These are phyloP conservation scores for Neotoxoptera formosana DNA, from an alignment of 1,140 invertebrate species.

Conservation along the genomic window DNA sequence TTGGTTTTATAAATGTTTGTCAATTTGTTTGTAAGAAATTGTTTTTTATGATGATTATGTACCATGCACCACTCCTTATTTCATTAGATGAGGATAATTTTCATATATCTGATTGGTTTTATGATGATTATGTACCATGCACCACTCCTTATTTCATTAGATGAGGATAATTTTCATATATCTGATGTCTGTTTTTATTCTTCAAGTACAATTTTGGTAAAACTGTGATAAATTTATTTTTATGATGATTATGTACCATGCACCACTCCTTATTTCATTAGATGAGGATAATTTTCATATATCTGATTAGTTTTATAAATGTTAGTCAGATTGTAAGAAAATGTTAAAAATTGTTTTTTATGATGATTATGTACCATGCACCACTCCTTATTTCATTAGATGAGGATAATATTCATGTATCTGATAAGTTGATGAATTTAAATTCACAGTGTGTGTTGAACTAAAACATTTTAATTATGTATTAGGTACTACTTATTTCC, in stretches of 20 bases:
- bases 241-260: constrained; percentile 51
- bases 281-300: neutral
- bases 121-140: constrained; percentile 29
- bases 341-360: no score
- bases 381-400: constrained; percentile 44
- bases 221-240: no score
- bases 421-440: neutral
- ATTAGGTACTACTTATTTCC: neutral
- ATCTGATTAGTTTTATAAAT: neutral
- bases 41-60: constrained; percentile 31
- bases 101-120: neutral
- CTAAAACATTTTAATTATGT: neutral
- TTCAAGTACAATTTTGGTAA: no score
- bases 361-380: constrained; percentile 33
- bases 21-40: no score
- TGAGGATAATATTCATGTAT: constrained; percentile 1
- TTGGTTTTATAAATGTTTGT: neutral
- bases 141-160: constrained; percentile 44
- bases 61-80: constrained; percentile 54
- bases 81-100: neutral
- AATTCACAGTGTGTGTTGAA: no score
- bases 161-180: constrained; percentile 9
- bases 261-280: constrained; percentile 48
- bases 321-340: no score
- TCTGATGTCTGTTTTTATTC: neutral